Percentiles rank a stretch among this genome's conserved stretches.
phyloP scores from a whole-genome alignment of 2,888 invertebrate genomes.

The Eupsilia transversa region DNA sequence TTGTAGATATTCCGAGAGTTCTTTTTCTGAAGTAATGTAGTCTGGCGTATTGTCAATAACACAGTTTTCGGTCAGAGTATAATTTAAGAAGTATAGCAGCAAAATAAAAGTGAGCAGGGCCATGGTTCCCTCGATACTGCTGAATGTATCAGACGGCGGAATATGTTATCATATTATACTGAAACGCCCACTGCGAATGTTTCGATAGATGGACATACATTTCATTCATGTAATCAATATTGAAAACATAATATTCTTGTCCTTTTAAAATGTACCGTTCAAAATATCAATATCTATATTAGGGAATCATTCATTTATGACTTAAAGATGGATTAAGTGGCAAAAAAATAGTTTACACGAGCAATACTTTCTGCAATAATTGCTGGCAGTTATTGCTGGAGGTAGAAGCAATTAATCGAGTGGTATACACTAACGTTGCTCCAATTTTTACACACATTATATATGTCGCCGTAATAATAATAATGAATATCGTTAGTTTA shows the following conservation, averaged over 20 bases:
- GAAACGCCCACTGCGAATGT: conserved; percentile 45
- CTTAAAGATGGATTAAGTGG: not conserved
- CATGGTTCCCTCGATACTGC: conserved; percentile 48
- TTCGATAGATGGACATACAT: not conserved
- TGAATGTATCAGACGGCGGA: not conserved
- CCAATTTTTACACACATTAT: too few relatives aligned
- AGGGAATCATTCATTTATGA: not conserved
- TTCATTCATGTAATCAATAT: not conserved
- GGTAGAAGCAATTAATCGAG: not conserved
- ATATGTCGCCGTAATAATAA: too few relatives aligned
- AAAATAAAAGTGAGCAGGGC: conserved; percentile 31
- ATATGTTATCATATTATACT: conserved; percentile 12
- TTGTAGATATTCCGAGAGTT: conserved; percentile 48
- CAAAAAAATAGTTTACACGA: not conserved
- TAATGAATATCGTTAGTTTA: too few relatives aligned
- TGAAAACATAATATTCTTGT: not conserved
- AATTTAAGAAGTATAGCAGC: conserved; percentile 16
- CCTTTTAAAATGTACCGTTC: too few relatives aligned
- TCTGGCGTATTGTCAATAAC: conserved; percentile 25
- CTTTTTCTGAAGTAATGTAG: conserved; percentile 59
- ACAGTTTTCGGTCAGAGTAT: conserved; percentile 20
- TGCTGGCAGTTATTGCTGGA: not conserved
- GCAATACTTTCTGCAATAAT: not conserved
- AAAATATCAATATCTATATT: not conserved
- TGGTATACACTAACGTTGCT: not conserved